phyloP scores from a whole-genome alignment of 2,797 vertebrate species.

The Sparidentex hasta region DNA sequence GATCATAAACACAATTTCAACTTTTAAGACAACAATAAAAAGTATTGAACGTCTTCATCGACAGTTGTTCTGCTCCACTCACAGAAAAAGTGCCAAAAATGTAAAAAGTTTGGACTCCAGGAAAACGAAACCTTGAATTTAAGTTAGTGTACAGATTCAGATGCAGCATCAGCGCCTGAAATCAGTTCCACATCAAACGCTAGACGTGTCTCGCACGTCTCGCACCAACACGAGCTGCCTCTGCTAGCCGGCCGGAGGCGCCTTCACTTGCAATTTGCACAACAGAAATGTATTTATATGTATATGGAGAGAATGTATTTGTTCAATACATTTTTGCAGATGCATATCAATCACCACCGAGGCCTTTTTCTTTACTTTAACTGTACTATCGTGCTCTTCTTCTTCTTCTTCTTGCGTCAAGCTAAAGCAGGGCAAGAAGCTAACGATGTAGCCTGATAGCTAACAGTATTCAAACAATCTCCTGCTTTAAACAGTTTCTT shows the following conservation, averaged over 20 bases:
- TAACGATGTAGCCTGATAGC: background rate
- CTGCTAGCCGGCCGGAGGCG: slow-evolving; percentile 31
- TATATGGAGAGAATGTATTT: slow-evolving; percentile 76
- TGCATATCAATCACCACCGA: slow-evolving; percentile 30
- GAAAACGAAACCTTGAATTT: background rate
- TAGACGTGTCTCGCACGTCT: background rate
- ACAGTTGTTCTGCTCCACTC: background rate
- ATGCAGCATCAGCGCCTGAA: background rate
- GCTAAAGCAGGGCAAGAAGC: slow-evolving; percentile 5
- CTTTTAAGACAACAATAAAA: background rate
- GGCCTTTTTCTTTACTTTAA: slow-evolving; percentile 3
- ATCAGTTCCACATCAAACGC: background rate
- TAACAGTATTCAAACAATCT: background rate
- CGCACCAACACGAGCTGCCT: background rate
- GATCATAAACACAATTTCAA: background rate
- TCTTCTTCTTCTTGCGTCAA: background rate
- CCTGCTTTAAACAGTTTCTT: background rate
- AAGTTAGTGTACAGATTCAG: too few species aligned
- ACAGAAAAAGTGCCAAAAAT: background rate
- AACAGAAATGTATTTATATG: slow-evolving; percentile 83
- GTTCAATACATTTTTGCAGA: slow-evolving; percentile 68
- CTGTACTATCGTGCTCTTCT: background rate
- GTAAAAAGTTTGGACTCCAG: too few species aligned
- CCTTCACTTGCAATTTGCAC: slow-evolving; percentile 83
- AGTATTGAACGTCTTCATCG: background rate